phyloP scores from a whole-genome alignment of 2,888 invertebrate species.

The Balanococcus diminutus region DNA sequence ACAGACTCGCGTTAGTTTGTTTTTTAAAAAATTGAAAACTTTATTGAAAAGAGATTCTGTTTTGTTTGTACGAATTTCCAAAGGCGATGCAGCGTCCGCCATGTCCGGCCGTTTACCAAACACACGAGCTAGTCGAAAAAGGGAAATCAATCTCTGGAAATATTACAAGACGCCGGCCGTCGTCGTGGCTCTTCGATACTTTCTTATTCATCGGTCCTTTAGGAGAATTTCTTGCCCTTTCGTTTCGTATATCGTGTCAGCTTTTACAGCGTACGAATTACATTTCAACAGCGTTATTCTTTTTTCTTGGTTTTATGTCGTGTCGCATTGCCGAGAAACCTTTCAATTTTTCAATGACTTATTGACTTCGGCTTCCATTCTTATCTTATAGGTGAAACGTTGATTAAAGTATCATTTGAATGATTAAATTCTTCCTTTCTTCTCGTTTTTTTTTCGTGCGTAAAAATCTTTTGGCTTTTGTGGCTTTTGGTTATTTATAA shows the following conservation, averaged over 20 bases:
- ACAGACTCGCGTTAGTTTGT: background rate
- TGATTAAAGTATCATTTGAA: slow-evolving; percentile 27
- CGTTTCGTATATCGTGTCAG: background rate
- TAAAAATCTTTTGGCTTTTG: background rate
- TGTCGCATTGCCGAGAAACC: background rate
- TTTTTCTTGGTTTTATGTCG: background rate
- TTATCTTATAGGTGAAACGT: background rate
- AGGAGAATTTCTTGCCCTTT: background rate
- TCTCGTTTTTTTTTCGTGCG: background rate
- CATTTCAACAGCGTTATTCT: background rate
- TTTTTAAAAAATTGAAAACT: background rate
- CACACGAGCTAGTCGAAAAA: background rate
- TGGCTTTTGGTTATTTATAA: background rate
- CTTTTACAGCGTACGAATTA: background rate
- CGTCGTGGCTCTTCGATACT: background rate
- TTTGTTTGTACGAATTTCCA: background rate
- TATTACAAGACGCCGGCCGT: background rate
- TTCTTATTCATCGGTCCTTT: background rate
- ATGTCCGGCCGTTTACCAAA: background rate
- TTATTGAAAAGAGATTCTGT: background rate
- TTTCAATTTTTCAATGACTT: slow-evolving; percentile 19
- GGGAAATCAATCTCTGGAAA: slow-evolving; percentile 5
- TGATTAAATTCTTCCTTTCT: background rate
- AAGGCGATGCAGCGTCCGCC: background rate
- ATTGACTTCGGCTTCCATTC: background rate